phyloP scores from a whole-genome alignment of 2,888 invertebrate species.

The Megamerina dolium region DNA sequence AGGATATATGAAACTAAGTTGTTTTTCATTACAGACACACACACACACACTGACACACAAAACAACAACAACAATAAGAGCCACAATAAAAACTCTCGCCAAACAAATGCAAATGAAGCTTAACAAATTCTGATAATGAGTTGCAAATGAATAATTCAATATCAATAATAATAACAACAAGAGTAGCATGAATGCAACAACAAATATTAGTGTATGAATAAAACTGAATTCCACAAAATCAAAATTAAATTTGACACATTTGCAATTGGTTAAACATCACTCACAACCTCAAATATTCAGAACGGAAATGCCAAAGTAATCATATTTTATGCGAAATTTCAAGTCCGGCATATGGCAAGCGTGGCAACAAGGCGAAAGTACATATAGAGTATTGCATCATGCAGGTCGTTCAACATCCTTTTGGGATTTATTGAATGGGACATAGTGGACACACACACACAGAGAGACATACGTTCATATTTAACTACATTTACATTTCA shows the following conservation, averaged over 20 bases:
- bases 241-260: not conserved
- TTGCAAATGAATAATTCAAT: too few species aligned
- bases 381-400: too few species aligned
- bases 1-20: too few species aligned
- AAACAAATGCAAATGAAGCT: too few species aligned
- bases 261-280: slow-evolving; percentile 8
- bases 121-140: too few species aligned
- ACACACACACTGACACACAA: not conserved
- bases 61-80: not conserved
- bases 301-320: not conserved
- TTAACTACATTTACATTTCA: not conserved
- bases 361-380: too few species aligned
- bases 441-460: too few species aligned
- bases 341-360: too few species aligned
- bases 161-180: not conserved
- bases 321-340: slow-evolving; percentile 1
- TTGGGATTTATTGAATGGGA: too few species aligned
- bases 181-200: not conserved
- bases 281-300: too few species aligned
- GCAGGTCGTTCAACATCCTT: too few species aligned
- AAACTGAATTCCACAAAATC: not conserved
- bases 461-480: not conserved
- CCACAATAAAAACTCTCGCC: not conserved
- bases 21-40: not conserved
- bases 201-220: not conserved